phyloP scores from a whole-genome alignment of 2,888 invertebrate species.

The Cheilosia urbana region DNA sequence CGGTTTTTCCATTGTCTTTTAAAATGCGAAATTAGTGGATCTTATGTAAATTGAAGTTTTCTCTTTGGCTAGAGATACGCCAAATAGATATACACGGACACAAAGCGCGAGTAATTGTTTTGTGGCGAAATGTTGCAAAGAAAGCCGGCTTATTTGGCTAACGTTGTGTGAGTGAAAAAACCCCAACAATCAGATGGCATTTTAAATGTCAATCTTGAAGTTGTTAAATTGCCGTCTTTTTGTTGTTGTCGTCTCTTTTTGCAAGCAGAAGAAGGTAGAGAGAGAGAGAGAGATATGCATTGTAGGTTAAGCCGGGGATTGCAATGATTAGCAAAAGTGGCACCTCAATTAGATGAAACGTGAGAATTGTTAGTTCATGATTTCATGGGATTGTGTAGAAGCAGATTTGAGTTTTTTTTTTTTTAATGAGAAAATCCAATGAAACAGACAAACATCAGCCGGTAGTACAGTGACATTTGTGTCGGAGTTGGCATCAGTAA shows the following conservation, averaged over 20 bases:
- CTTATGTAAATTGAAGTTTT: conserved; percentile 28
- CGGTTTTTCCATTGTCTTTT: conserved; percentile 42
- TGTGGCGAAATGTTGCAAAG: not conserved
- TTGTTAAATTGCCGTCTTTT: conserved; percentile 1
- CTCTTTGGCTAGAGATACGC: not conserved
- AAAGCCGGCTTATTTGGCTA: conserved; percentile 2
- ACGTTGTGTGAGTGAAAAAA: not conserved
- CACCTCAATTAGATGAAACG: conserved; percentile 67
- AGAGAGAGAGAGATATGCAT: not conserved
- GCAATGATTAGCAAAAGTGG: conserved; percentile 63
- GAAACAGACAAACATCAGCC: conserved; percentile 16
- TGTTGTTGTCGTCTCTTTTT: not conserved
- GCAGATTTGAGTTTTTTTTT: not conserved
- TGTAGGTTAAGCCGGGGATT: conserved; percentile 30
- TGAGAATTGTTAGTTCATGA: conserved; percentile 69
- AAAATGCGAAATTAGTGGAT: conserved; percentile 37
- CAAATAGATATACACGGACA: not conserved
- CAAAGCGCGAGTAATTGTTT: conserved; percentile 20
- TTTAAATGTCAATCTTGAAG: conserved; percentile 39
- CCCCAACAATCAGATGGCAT: conserved; percentile 17
- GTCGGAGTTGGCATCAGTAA: conserved; percentile 21
- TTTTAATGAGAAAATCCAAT: not conserved
- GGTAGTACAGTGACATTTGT: conserved; percentile 50
- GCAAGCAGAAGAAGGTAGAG: not conserved
- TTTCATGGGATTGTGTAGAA: conserved; percentile 17